Percentiles rank a stretch among this genome's conserved stretches.
phyloP scores from a whole-genome alignment of 2,797 vertebrate species.

The Cheirogaleus major region DNA sequence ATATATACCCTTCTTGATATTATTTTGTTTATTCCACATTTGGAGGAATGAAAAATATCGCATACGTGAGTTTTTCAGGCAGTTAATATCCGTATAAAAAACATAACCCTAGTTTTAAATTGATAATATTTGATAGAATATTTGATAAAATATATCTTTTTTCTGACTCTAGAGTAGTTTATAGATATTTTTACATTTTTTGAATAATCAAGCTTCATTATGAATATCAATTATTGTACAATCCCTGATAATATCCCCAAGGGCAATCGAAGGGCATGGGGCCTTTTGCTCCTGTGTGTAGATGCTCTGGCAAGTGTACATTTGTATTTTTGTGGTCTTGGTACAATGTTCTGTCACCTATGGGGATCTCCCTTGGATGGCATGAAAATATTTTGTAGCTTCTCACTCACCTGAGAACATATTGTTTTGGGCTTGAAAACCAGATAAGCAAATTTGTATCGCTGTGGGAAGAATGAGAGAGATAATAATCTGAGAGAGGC shows the following conservation, averaged over 20 bases:
- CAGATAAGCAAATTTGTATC: not conserved
- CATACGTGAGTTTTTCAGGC: not conserved
- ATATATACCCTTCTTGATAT: not conserved
- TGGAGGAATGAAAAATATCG: not conserved
- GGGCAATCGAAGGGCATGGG: too few relatives aligned
- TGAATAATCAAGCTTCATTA: not conserved
- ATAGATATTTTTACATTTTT: not conserved
- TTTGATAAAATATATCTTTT: not conserved
- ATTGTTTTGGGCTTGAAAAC: not conserved
- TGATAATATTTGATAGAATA: not conserved
- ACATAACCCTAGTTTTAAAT: not conserved
- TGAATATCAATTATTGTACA: not conserved
- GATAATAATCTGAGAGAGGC: not conserved
- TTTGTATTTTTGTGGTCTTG: not conserved
- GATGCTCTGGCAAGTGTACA: too few relatives aligned
- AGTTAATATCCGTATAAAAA: not conserved
- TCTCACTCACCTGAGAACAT: not conserved
- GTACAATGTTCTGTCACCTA: not conserved
- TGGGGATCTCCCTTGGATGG: not conserved
- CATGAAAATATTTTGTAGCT: not conserved
- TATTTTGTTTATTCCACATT: not conserved
- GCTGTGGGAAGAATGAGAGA: not conserved
- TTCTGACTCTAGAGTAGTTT: not conserved
- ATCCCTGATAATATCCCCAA: not conserved
- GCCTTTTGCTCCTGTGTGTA: not conserved